Conservation (phyloP, 2,113 vertebrate species). For the Diphyllodes magnificus region DNA sequence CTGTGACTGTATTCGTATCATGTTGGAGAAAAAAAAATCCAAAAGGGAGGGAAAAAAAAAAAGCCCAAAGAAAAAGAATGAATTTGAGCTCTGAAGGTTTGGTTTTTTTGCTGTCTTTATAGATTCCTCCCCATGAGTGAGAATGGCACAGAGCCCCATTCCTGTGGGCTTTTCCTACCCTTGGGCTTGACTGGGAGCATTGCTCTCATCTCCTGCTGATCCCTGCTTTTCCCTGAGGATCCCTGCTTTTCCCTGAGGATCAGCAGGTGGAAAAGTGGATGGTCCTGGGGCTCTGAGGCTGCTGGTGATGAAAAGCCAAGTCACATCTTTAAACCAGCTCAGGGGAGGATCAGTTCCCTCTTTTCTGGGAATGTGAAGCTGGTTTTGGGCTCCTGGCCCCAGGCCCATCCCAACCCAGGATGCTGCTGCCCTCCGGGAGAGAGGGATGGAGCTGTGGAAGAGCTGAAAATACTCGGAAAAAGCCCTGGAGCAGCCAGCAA, state of each 20-base stretch:
- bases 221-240: not conserved
- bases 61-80: not conserved
- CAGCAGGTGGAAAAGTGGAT: not conserved
- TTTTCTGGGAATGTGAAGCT: not conserved
- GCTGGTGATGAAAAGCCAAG: not conserved
- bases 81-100: not conserved
- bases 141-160: no score
- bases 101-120: not conserved
- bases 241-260: not conserved
- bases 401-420: not conserved
- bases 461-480: not conserved
- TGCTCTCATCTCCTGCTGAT: fast-evolving
- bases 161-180: not conserved
- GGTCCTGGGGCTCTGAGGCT: not conserved
- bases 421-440: not conserved
- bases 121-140: not conserved
- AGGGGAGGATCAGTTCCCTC: not conserved
- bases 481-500: not conserved
- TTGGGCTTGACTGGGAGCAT: not conserved
- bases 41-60: not conserved
- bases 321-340: not conserved
- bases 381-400: not conserved
- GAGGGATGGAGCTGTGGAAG: not conserved
- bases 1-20: not conserved
- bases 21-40: not conserved